These are phyloP conservation scores for Parascotia fuliginaria DNA, from an alignment of 2,888 invertebrate genomes.

Conservation along the genomic window DNA sequence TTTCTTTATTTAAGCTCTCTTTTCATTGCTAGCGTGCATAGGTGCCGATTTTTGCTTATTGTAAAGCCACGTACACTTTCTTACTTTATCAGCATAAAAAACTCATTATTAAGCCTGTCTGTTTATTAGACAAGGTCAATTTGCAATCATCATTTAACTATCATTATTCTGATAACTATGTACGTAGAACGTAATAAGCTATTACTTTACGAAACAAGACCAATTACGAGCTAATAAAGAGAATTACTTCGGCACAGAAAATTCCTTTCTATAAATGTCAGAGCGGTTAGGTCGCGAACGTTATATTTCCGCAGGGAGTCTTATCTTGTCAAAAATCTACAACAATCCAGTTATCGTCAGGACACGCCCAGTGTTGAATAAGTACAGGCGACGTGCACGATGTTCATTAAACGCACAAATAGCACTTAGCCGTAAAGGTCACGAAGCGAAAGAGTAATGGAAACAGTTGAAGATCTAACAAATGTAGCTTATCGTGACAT, in stretches of 20 bases:
- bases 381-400: conserved; percentile 56
- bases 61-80: too few relatives aligned
- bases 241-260: conserved; percentile 52
- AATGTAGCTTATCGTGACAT: conserved; percentile 67
- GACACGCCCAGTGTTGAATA: conserved; percentile 51
- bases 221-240: conserved; percentile 58
- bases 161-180: conserved; percentile 28
- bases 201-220: conserved; percentile 53
- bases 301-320: conserved; percentile 57
- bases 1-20: too few relatives aligned
- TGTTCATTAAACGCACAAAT: conserved; percentile 64
- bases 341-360: conserved; percentile 54
- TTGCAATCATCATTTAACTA: too few relatives aligned
- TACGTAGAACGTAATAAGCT: conserved; percentile 41
- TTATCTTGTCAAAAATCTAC: conserved; percentile 59
- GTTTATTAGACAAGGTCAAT: too few relatives aligned
- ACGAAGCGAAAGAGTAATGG: conserved; percentile 57
- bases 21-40: too few relatives aligned
- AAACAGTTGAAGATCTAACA: conserved; percentile 58
- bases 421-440: conserved; percentile 53
- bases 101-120: conserved; percentile 17
- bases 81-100: conserved; percentile 22
- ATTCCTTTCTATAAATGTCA: conserved; percentile 52
- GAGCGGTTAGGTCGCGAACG: conserved; percentile 43
- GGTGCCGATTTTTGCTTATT: too few relatives aligned